Percentiles rank a stretch among this genome's conserved stretches.
phyloP scores from a whole-genome alignment of 1,140 invertebrate species.

The Babylonia areolata region DNA sequence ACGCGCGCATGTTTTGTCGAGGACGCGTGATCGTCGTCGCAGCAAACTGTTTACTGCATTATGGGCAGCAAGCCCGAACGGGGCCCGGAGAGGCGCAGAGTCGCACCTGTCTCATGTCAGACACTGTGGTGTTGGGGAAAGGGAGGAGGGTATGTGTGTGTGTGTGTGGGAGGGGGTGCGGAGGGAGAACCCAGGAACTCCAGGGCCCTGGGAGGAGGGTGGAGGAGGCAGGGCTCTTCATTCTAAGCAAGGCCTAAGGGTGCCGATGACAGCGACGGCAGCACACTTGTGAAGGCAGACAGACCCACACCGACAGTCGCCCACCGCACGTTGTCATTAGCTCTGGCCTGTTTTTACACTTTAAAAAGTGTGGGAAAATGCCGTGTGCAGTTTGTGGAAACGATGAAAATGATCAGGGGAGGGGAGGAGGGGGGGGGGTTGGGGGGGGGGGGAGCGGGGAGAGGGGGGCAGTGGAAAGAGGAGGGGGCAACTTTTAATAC shows the following conservation, averaged over 20 bases:
- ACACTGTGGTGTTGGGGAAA: background rate
- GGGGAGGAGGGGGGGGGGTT: background rate
- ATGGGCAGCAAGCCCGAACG: background rate
- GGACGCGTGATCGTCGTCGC: conserved; percentile 27
- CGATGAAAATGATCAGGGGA: background rate
- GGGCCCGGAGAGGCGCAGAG: background rate
- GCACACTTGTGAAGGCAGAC: background rate
- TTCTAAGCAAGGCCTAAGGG: background rate
- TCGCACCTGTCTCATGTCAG: background rate
- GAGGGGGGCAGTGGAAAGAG: background rate
- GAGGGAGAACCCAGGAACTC: background rate
- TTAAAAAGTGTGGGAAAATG: background rate
- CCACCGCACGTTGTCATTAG: background rate
- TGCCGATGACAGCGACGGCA: background rate
- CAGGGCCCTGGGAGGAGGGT: background rate
- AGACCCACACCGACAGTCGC: background rate
- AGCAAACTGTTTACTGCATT: conserved; percentile 39
- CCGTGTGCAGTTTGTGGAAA: background rate
- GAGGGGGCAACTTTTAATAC: background rate
- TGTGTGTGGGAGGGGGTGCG: background rate
- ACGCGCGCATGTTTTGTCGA: conserved; percentile 38
- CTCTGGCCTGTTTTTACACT: background rate
- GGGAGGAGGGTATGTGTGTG: no score
- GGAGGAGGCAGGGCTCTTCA: background rate
- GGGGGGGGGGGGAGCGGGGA: background rate